Base-by-base conservation (phyloP, 2,797 vertebrate genomes). In the Gallirallus australis region DNA sequence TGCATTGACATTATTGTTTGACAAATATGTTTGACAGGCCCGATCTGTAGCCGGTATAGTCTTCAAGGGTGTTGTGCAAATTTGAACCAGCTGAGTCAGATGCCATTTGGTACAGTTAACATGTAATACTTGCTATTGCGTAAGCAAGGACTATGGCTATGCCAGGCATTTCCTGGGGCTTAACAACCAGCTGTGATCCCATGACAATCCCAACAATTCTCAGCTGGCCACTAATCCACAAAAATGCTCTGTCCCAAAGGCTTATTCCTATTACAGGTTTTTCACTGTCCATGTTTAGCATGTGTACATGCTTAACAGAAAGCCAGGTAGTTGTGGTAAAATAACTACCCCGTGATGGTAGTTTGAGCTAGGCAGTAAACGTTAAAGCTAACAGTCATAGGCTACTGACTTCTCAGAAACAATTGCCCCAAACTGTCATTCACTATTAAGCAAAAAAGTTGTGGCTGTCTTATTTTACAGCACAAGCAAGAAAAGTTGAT, bases 141-240 rank as follows among this genome's bases (percentile, higher is more conserved):
- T 96, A 96, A 96, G 20, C 11, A 24, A 86, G 47, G 45, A 68
- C 80, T 60, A 31, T 61, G 78, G 53, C 33, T 95, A 94, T 94
- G 92, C 83, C 78, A 89, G 65, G 89, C 68, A 94, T 96, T 97
- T 96, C 95, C 94, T 95, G 88, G 56, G 52, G 79, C 83, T 96
- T 95, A 96, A 69, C 50, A 89, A 90, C 79, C 93, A 96, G 60
- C 95, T 96, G 95, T 89, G 90, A 93, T 93, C 37, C 75, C 45
- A 53, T 85, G 71, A 94, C 94, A 93, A 73, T 93, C 60, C 78
- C 78, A 82, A 17, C 61, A 89, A 82, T 87, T 87, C 91, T 94
- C 79, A 93, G 48, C 91, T 95, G 92, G 90, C 86, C 45, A 53
- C 64, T 95, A 93, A 93, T 89, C 72, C 65, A 52, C 71, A 90